Evolutionary conservation across 1,140 invertebrate species (phyloP).

Genomic region (Aplysia californica): DNA sequence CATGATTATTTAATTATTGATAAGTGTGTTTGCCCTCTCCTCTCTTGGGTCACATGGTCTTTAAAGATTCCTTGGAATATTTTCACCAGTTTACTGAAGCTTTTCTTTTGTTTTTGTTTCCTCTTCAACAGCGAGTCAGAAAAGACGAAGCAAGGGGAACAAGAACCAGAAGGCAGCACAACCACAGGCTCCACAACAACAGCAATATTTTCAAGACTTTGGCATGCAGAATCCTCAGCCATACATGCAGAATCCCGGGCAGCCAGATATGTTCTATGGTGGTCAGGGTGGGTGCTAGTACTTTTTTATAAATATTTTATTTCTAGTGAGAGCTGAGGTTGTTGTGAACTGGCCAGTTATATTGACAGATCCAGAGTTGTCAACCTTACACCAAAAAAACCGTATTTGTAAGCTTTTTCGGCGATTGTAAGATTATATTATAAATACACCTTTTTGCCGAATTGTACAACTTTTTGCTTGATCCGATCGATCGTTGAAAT

Average conservation of each 20-base stretch:
- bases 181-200: conserved; percentile 33
- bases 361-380: not conserved
- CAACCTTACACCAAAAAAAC: too few relatives aligned
- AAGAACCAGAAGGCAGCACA: conserved; percentile 42
- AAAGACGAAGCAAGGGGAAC: conserved; percentile 34
- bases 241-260: conserved; percentile 28
- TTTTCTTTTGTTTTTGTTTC: not conserved
- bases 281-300: not conserved
- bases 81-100: too few relatives aligned
- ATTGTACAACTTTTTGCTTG: too few relatives aligned
- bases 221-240: conserved; percentile 26
- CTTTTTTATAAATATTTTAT: not conserved
- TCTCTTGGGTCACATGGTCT: too few relatives aligned
- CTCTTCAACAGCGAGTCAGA: conserved; percentile 41
- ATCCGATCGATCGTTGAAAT: too few relatives aligned
- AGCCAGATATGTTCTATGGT: conserved; percentile 32
- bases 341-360: not conserved
- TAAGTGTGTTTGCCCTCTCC: too few relatives aligned
- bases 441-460: not conserved
- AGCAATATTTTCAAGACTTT: conserved; percentile 32
- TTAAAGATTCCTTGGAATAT: too few relatives aligned
- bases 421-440: not conserved
- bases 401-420: too few relatives aligned
- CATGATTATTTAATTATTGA: too few relatives aligned
- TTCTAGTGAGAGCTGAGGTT: not conserved